Percentiles rank a stretch among this genome's conserved stretches.
Evolutionary conservation across 2,113 vertebrate genomes (phyloP).

Genomic region (Vulpes ferrilata): DNA sequence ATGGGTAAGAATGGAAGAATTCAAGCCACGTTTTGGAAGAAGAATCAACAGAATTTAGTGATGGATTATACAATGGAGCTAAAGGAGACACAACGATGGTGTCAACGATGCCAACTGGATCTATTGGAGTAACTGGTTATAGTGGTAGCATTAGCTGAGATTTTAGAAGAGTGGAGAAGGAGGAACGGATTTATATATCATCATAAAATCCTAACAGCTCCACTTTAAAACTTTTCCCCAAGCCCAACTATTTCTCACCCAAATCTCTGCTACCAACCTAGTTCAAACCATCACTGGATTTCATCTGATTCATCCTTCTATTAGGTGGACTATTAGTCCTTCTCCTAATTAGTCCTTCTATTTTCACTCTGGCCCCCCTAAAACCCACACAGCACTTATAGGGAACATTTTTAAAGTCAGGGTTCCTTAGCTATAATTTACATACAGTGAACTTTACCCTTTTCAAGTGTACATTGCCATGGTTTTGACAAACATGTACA

Average conservation of each 20-base stretch:
- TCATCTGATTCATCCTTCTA: neutral
- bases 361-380: neutral
- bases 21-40: neutral
- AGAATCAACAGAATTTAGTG: neutral
- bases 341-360: neutral
- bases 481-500: neutral
- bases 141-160: neutral
- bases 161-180: neutral
- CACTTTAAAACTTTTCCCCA: neutral
- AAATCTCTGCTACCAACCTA: neutral
- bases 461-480: neutral
- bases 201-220: neutral
- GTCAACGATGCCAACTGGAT: neutral
- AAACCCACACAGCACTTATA: neutral
- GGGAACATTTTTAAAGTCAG: neutral
- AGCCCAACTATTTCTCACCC: neutral
- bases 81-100: fast-evolving
- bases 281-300: neutral
- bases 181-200: neutral
- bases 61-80: no score
- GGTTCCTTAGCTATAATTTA: neutral
- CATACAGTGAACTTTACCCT: neutral
- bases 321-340: no score
- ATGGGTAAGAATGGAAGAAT: neutral
- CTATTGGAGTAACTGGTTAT: fast-evolving